phyloP scores from a whole-genome alignment of 53 echinoderm and acorn worm genomes.

The Hippasteria phrygiana region DNA sequence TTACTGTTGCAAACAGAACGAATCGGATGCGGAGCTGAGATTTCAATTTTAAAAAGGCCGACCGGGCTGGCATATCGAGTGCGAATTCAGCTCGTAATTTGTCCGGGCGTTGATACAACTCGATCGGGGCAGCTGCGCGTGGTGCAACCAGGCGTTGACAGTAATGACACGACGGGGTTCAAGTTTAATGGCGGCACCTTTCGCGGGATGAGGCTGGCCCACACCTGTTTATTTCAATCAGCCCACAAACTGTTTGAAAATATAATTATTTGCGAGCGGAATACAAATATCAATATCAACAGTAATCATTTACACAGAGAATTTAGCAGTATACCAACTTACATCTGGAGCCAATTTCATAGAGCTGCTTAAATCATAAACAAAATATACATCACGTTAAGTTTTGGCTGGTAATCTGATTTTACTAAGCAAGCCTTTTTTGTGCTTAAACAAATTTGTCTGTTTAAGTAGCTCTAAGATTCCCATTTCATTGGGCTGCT shows the following conservation, averaged over 20 bases:
- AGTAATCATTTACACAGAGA: not conserved
- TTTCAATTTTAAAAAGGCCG: constrained; percentile 17
- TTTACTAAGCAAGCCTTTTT: too few species aligned
- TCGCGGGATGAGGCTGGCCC: not conserved
- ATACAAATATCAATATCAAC: not conserved
- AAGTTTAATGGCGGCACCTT: constrained; percentile 35
- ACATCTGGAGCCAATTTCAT: too few species aligned
- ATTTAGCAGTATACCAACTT: too few species aligned
- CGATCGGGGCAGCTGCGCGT: constrained; percentile 20
- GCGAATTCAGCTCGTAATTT: constrained; percentile 4
- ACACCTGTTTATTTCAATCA: constrained; percentile 28
- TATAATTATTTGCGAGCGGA: not conserved
- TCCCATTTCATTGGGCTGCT: too few species aligned
- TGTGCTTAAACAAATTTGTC: too few species aligned
- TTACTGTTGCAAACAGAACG: constrained; percentile 1
- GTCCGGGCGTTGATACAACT: constrained; percentile 12
- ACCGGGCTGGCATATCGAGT: not conserved
- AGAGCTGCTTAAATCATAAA: too few species aligned
- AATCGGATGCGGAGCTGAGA: not conserved
- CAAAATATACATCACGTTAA: too few species aligned
- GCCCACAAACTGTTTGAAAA: not conserved
- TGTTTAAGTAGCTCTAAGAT: too few species aligned
- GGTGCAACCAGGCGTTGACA: constrained; percentile 18
- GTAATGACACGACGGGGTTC: not conserved
- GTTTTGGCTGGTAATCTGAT: too few species aligned